Evolutionary conservation across 92 coral and sea anemone species (phyloP).

Genomic region (Phenganax marumi): DNA sequence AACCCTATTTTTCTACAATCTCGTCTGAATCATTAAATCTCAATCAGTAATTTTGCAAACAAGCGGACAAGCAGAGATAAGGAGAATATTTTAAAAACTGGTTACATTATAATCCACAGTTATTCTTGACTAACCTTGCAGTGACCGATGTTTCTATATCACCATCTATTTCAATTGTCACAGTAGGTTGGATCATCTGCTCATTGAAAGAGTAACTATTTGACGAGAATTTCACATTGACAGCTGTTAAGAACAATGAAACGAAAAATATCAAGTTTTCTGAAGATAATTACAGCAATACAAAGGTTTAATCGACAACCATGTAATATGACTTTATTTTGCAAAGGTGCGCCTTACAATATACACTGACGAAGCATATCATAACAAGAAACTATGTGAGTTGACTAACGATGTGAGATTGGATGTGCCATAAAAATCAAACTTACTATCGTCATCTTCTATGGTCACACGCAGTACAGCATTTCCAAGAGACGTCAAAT

Average conservation of each 20-base stretch:
- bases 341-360: no score
- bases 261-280: not conserved
- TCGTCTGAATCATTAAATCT: no score
- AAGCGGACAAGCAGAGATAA: no score
- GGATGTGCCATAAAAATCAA: no score
- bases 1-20: no score
- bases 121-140: constrained; percentile 13
- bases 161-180: constrained; percentile 8
- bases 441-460: constrained; percentile 23
- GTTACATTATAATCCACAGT: no score
- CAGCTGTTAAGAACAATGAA: not conserved
- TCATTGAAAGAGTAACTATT: not conserved
- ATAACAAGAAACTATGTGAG: not conserved
- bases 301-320: no score
- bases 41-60: no score
- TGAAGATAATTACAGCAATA: no score
- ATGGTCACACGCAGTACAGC: not conserved
- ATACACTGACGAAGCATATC: not conserved
- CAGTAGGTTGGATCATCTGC: not conserved
- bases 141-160: constrained; percentile 10
- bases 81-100: no score
- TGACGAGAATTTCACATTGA: constrained; percentile 14
- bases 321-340: no score
- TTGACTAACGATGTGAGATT: not conserved
- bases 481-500: not conserved